Base-by-base conservation (phyloP, 2,797 vertebrate species). In the Lerista edwardsae region DNA sequence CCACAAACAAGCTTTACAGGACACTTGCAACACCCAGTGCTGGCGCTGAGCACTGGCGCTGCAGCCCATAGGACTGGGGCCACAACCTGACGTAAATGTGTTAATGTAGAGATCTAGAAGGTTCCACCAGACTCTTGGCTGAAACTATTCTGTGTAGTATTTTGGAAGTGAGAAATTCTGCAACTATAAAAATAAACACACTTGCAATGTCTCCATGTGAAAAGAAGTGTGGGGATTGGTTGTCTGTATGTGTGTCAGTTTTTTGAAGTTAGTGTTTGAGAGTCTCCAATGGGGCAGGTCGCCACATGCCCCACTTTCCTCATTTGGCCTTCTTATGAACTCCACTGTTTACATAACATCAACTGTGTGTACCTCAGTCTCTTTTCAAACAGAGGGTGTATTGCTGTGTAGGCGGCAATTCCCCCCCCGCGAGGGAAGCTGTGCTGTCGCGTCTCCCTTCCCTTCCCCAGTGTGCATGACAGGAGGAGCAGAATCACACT, bases 391-490 rank as follows among this genome's bases (percentile, higher is more conserved):
- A 17, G 36, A 80, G 39, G 61, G 44, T 65, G 23, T 59, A 71
- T 76, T 76, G 65, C 65, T 77, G 59, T 67, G 65, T 47, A 71
- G 73, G 73, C 29, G 84, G 74, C 59, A 39, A 27, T 23, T 31
- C 71, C 86, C 14, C 29, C 44, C 71, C 34, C 41, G 17, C 25
- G 34, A 68, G 62, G 55, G 71, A 85, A 44, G 62, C 29, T 34
- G 72, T 23, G 2, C 59, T 55, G 77, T 51, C 8, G 34, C 19
- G 25, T 87, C 75, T 59, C 59, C 73, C 59, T 47, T 81, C 59
- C 31, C 82, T 80, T 76, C 25, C n/a, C 39, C 82, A 9, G 67
- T 59, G n/a, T 81, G 44, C 67, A 78, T 87, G 79, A 73, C 78
- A 87, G 59, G 68, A 81, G 29, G 61, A 68, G 79, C 34, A 72